Percentiles rank a stretch among this genome's conserved stretches.
phyloP scores from a whole-genome alignment of 1,140 invertebrate species.

The Drosophila ambigua region DNA sequence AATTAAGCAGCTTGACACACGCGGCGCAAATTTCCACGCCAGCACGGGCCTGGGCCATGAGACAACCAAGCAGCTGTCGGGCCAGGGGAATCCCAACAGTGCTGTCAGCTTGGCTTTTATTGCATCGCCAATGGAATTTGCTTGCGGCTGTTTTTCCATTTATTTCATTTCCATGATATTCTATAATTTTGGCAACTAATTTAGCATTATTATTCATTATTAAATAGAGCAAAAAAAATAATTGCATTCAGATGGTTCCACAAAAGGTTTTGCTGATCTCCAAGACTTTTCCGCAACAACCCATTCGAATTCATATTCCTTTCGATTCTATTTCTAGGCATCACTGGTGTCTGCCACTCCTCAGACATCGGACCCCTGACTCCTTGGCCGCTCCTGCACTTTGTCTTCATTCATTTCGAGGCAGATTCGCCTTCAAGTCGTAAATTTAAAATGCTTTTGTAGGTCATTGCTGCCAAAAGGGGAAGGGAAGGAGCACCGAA shows the following conservation, averaged over 20 bases:
- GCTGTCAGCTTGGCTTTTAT: constrained; percentile 18
- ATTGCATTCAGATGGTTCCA: constrained; percentile 11
- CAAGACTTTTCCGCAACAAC: constrained; percentile 4
- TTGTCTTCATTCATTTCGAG: constrained; percentile 72
- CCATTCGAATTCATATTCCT: constrained; percentile 13
- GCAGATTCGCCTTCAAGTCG: constrained; percentile 51
- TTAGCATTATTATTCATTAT: too few species aligned
- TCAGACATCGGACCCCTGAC: not conserved
- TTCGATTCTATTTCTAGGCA: constrained; percentile 7
- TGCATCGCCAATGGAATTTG: too few species aligned
- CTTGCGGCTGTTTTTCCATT: too few species aligned
- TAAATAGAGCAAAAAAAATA: not conserved
- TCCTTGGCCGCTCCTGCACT: constrained; percentile 51
- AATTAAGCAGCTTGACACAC: constrained; percentile 74
- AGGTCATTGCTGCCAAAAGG: constrained; percentile 62
- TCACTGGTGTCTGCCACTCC: constrained; percentile 5
- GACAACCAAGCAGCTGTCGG: not conserved
- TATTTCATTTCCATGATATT: too few species aligned
- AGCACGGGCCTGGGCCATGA: not conserved
- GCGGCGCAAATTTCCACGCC: constrained; percentile 40
- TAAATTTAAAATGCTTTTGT: constrained; percentile 80
- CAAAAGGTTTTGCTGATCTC: not conserved
- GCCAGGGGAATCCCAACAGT: constrained; percentile 8
- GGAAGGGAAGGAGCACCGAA: constrained; percentile 8
- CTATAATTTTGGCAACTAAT: too few species aligned